Evolutionary conservation across 2,797 vertebrate species (phyloP), one percentile per base, ranked within the genome.

Genomic region (Miichthys miiuy): DNA sequence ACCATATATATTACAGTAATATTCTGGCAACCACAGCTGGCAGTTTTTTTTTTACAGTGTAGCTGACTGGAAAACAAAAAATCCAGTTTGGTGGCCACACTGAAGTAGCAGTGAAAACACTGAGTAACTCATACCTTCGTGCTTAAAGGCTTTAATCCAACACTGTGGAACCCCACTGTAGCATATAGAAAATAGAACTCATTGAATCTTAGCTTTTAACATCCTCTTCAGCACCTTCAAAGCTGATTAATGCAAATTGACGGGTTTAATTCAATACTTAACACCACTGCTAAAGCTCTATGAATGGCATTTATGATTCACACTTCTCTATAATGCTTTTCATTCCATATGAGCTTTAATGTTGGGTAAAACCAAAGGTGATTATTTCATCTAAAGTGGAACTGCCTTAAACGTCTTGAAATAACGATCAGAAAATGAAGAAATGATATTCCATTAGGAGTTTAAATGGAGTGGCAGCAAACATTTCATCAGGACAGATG

Each of bases 241-340:
- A 80, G 79, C 68, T 84, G 79, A 84, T 82, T 76, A 67, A 85
- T 78, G 73, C 73, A 73, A 81, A 77, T 69, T 77, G 69, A 81
- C 56, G 65, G 76, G 18, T 81, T 86, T 69, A 75, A 82, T 52
- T 58, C 63, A 62, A 61, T 7, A 80, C 69, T 83, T 75, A 56
- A 77, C 51, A 68, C 58, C 60, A 27, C 42, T 17, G 72, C 46
- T 56, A 60, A 71, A 72, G 73, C 72, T 61, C 54, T 57, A 6
- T 61, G 68, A 55, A 42, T 78, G 10, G 17, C 41, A 61, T 67
- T 87, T 77, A 70, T 74, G 38, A 73, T 51, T 65, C 46, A 69
- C n/a, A 60, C 58, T 83, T 77, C 62, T 76, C 57, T 68, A 23
- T 41, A 73, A 76, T 76, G 60, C 14, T 20, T 80, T 68, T 61